A percentile compares a stretch with the other conserved stretches of the same genome.
Conservation (phyloP, 2,888 invertebrate species). For the Amiota mariae region DNA sequence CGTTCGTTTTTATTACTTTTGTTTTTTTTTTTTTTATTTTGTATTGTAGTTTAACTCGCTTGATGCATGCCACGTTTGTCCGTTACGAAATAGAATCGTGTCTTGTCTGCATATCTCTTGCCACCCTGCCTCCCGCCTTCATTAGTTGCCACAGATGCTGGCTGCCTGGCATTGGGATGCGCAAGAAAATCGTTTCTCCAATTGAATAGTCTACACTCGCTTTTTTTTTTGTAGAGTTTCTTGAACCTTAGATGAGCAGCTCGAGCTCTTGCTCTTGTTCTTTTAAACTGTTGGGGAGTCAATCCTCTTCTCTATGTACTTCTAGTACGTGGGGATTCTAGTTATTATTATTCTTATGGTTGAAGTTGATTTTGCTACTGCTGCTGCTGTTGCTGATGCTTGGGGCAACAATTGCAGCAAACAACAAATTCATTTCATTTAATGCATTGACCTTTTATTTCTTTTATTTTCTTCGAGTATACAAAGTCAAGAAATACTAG, state of each 20-base stretch:
- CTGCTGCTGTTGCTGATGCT: constrained; percentile 52
- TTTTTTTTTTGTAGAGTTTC: constrained; percentile 51
- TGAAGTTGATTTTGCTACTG: constrained; percentile 38
- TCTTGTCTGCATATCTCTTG: background rate
- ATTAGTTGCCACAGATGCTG: constrained; percentile 42
- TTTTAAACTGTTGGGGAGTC: background rate
- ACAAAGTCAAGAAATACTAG: constrained; percentile 52
- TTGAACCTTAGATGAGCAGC: constrained; percentile 55
- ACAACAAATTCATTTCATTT: constrained; percentile 55
- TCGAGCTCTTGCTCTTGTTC: background rate
- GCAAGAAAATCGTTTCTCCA: constrained; percentile 10
- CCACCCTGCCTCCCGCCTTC: no score
- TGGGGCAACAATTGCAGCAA: constrained; percentile 47
- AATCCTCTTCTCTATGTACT: background rate
- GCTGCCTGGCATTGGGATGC: background rate
- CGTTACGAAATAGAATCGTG: constrained; percentile 57
- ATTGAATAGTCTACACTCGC: constrained; percentile 40
- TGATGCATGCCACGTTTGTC: constrained; percentile 39
- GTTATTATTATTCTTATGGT: no score
- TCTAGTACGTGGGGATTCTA: constrained; percentile 23
- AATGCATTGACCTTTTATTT: constrained; percentile 61
- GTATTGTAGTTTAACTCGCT: background rate
- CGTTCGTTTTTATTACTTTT: constrained; percentile 3
- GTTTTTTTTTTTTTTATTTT: constrained; percentile 11
- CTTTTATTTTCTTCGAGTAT: no score